Conservation (phyloP, 2,888 invertebrate genomes). For the Cyaniris semiargus region DNA sequence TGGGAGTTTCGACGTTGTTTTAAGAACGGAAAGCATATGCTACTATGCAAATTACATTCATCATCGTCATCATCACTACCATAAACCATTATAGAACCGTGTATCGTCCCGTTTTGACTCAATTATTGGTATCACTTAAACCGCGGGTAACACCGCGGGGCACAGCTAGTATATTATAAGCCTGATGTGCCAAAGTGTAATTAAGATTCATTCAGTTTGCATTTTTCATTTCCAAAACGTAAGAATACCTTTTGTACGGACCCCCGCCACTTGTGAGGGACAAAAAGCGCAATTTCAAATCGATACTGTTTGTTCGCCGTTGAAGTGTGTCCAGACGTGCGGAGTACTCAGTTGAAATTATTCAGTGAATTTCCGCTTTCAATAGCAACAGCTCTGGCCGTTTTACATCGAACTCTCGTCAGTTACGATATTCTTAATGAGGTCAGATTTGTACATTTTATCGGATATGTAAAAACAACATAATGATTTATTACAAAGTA, state of each 20-base stretch:
- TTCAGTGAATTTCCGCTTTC: background rate
- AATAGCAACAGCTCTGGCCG: background rate
- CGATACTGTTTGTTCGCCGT: background rate
- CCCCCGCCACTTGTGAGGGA: background rate
- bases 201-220: background rate
- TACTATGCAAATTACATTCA: too few species aligned
- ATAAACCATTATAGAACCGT: too few species aligned
- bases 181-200: background rate
- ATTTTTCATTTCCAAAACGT: background rate
- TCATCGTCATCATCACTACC: too few species aligned
- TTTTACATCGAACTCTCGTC: background rate
- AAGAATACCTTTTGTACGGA: background rate
- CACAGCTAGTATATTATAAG: too few species aligned
- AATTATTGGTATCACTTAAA: too few species aligned
- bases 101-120: too few species aligned
- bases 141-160: too few species aligned
- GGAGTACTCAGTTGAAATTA: background rate
- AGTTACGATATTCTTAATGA: background rate
- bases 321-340: background rate
- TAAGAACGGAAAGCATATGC: too few species aligned
- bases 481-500: too few species aligned
- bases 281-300: conserved; percentile 8
- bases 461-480: too few species aligned
- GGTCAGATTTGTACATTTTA: background rate
- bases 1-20: too few species aligned